phyloP scores from a whole-genome alignment of 2,113 vertebrate genomes.

The Cyphomyrus discorhynchus region DNA sequence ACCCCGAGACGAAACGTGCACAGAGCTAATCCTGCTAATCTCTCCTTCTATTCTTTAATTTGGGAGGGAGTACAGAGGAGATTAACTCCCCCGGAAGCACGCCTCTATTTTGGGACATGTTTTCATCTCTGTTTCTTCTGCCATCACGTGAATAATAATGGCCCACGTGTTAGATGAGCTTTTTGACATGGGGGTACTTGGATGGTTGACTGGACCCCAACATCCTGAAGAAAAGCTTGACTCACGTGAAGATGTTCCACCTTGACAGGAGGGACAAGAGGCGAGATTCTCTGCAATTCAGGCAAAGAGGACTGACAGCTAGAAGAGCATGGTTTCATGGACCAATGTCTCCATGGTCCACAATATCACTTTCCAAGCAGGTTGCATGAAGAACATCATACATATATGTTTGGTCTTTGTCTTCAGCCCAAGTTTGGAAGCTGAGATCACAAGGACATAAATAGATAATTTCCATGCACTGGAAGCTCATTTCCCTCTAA shows the following conservation, averaged over 20 bases:
- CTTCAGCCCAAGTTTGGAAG: not conserved
- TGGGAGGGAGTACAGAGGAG: not conserved
- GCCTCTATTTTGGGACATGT: not conserved
- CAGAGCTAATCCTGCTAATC: conserved; percentile 16
- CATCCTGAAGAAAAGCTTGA: not conserved
- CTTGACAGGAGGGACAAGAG: not conserved
- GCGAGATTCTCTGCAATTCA: not conserved
- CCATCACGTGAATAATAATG: not conserved
- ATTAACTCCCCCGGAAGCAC: not conserved
- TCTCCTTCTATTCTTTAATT: conserved; percentile 9
- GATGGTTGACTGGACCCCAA: not conserved
- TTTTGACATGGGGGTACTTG: not conserved
- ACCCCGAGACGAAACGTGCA: not conserved
- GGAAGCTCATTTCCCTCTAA: not conserved
- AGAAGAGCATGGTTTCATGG: not conserved
- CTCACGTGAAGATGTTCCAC: not conserved
- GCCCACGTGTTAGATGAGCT: not conserved
- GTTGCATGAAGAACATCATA: not conserved
- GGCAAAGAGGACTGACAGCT: not conserved
- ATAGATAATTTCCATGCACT: not conserved
- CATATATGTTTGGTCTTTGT: not conserved
- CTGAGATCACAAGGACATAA: not conserved
- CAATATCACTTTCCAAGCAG: not conserved
- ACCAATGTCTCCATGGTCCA: no score
- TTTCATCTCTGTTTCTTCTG: not conserved